Evolutionary conservation across 2,797 vertebrate species (phyloP).

Genomic region (Onychomys leucogaster): DNA sequence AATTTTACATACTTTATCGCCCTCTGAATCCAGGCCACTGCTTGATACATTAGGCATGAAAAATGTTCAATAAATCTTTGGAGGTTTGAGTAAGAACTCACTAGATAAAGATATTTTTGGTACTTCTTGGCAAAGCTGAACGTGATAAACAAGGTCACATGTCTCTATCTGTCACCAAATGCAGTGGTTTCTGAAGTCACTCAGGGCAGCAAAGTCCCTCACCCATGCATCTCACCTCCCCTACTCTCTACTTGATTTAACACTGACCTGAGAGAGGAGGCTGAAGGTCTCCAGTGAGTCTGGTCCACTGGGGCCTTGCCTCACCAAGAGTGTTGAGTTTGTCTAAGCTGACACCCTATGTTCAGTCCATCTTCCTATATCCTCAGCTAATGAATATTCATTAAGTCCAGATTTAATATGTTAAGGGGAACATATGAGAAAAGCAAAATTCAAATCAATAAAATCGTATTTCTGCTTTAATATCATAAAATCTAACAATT

Average conservation of each 20-base stretch:
- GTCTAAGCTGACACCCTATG: neutral
- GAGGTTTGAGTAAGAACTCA: neutral
- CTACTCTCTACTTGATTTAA: neutral
- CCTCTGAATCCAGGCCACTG: neutral
- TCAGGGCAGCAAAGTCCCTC: neutral
- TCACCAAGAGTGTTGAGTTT: too few relatives aligned
- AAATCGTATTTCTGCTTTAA: neutral
- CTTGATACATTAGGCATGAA: neutral
- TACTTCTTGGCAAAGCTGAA: neutral
- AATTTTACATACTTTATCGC: neutral
- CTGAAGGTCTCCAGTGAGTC: neutral
- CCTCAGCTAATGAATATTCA: neutral
- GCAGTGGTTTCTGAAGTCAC: neutral
- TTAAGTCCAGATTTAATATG: neutral
- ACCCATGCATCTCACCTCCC: neutral
- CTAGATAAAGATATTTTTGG: neutral
- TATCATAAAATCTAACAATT: conserved; percentile 23
- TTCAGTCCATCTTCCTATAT: neutral
- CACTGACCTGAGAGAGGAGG: neutral
- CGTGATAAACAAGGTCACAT: neutral
- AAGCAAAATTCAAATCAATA: neutral
- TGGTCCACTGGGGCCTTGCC: neutral
- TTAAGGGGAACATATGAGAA: neutral
- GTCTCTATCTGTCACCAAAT: neutral
- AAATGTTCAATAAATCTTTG: neutral